Evolutionary conservation across 2,888 invertebrate genomes (phyloP), one percentile per base, ranked within the genome.

Genomic region (Morinoia aosen): DNA sequence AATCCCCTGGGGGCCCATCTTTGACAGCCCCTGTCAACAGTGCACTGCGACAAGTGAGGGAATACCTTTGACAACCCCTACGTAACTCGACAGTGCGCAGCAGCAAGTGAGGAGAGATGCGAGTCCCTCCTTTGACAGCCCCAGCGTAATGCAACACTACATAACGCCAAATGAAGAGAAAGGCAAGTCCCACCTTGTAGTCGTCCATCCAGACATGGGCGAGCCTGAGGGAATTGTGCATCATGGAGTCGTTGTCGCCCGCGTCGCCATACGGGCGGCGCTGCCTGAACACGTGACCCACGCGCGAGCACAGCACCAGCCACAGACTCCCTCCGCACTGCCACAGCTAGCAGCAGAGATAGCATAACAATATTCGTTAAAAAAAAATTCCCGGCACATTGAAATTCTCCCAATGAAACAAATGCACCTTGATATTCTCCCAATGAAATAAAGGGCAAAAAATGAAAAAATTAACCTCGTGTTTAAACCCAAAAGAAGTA

Each of bases 131-230:
- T n/a, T n/a, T n/a, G n/a, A n/a, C n/a, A n/a, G n/a, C n/a, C n/a
- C n/a, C n/a, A n/a, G n/a, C n/a, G n/a, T n/a, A n/a, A n/a, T n/a
- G n/a, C n/a, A n/a, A n/a, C n/a, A n/a, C n/a, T n/a, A n/a, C n/a
- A n/a, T n/a, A n/a, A n/a, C n/a, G n/a, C n/a, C n/a, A n/a, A n/a
- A n/a, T n/a, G n/a, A n/a, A n/a, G n/a, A n/a, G n/a, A n/a, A n/a
- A n/a, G 48, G 48, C 48, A 5, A 48, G 48, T 19, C 61, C 12
- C 19, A 98, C 98, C 97, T 98, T 98, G 97, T 98, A 99, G 94
- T 99, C 98, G 97, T 99, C 99, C 98, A 99, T 98, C 99, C 99
- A 99, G 0, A 99, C 99, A 97, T 98, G 98, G 0, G 99, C 99
- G 97, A 99, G 98, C 10, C 99, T 98, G 97, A 99, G 98, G 0